phyloP scores from a whole-genome alignment of 2,113 vertebrate species.

The Ceyx cyanopectus region DNA sequence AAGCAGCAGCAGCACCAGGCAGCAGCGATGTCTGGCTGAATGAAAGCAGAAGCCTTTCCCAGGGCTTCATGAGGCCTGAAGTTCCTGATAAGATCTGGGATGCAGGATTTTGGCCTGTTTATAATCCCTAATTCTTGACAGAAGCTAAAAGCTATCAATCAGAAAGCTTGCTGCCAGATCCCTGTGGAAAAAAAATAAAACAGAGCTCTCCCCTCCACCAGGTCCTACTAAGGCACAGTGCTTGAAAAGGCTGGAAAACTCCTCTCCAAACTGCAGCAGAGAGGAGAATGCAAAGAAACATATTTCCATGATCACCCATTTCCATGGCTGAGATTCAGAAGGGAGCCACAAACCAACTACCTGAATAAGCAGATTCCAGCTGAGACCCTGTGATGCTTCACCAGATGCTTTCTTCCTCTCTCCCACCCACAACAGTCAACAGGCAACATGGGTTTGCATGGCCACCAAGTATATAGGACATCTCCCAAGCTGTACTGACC shows the following conservation, averaged over 20 bases:
- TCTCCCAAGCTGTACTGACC: constrained; percentile 58
- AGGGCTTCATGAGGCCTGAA: too few relatives aligned
- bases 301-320: background rate
- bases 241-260: background rate
- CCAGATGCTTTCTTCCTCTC: background rate
- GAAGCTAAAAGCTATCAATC: background rate
- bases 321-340: background rate
- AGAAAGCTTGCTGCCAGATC: background rate
- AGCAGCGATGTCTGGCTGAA: background rate
- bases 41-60: background rate
- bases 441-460: background rate
- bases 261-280: background rate
- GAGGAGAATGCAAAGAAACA: background rate
- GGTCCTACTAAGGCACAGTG: fast-evolving
- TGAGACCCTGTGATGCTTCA: background rate
- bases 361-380: background rate
- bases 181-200: fast-evolving
- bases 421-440: background rate
- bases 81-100: background rate
- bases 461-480: constrained; percentile 51
- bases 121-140: background rate
- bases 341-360: background rate
- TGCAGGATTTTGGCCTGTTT: background rate
- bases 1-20: background rate
- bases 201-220: background rate